phyloP scores from a whole-genome alignment of 92 coral and sea anemone genomes.

The Paramuricea clavata region DNA sequence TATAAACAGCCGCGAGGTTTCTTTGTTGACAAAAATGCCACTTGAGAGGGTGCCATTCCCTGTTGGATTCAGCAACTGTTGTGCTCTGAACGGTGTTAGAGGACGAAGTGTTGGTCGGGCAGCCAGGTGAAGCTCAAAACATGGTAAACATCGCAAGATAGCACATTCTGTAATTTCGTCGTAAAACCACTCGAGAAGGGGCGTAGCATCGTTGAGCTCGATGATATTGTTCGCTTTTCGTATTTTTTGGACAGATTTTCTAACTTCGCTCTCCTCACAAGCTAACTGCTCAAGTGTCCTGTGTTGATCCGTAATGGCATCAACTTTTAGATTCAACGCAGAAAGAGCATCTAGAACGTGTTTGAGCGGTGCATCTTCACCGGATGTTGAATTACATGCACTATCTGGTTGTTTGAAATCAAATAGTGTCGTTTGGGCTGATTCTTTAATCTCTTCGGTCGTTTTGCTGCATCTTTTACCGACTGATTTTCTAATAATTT shows the following conservation, averaged over 20 bases:
- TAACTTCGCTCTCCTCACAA: constrained; percentile 44
- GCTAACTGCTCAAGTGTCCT: constrained; percentile 43
- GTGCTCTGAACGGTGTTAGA: too few species aligned
- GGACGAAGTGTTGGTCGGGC: constrained; percentile 27
- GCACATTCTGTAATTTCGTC: constrained; percentile 42
- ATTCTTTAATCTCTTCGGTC: constrained; percentile 2
- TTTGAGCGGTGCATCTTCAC: constrained; percentile 16
- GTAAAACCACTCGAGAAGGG: constrained; percentile 45
- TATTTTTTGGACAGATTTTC: constrained; percentile 45
- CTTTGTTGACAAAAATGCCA: too few species aligned
- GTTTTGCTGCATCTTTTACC: constrained; percentile 3
- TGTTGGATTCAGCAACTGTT: too few species aligned
- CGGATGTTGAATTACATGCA: constrained; percentile 43
- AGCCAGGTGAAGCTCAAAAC: constrained; percentile 42
- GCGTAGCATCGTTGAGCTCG: constrained; percentile 34
- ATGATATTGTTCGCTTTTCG: constrained; percentile 43
- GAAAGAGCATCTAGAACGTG: constrained; percentile 49
- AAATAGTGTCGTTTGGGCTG: constrained; percentile 50
- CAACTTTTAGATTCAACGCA: constrained; percentile 51
- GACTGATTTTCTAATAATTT: constrained; percentile 12
- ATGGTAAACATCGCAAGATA: constrained; percentile 48
- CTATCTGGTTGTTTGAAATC: constrained; percentile 15
- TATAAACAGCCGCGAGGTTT: constrained; percentile 31
- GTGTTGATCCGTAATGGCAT: constrained; percentile 35
- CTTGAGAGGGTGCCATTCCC: too few species aligned